Conservation (phyloP, 2,797 vertebrate species). For the Rhinoraja longicauda region DNA sequence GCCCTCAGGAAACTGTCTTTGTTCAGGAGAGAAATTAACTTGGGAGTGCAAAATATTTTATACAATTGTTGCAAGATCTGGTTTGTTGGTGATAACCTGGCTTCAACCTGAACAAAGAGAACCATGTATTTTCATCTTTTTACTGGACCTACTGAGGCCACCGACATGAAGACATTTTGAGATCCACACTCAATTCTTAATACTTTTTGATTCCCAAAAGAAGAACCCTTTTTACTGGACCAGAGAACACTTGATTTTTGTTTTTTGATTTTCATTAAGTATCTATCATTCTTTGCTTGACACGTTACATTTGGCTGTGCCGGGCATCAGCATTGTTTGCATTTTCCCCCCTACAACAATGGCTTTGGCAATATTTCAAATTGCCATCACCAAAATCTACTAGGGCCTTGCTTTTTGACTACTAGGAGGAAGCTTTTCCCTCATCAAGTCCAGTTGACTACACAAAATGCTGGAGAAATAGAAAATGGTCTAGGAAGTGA, state of each 20-base stretch:
- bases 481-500: constrained; percentile 23
- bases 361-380: constrained; percentile 3
- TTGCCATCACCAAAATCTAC: constrained; percentile 22
- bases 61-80: constrained; percentile 27
- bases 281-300: constrained; percentile 33
- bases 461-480: constrained; percentile 15
- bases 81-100: constrained; percentile 43
- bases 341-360: not conserved
- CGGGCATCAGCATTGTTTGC: not conserved
- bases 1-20: constrained; percentile 99
- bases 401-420: not conserved
- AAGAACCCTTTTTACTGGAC: constrained; percentile 37
- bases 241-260: constrained; percentile 13
- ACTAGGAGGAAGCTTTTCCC: constrained; percentile 27
- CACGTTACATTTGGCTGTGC: constrained; percentile 8
- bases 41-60: constrained; percentile 32
- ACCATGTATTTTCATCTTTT: constrained; percentile 20
- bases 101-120: constrained; percentile 44
- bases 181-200: constrained; percentile 44
- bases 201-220: constrained; percentile 37
- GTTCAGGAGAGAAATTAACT: constrained; percentile 98
- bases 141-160: constrained; percentile 35
- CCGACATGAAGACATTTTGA: constrained; percentile 41
- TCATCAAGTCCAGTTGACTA: not conserved
- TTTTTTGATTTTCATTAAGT: constrained; percentile 1